Evolutionary conservation across 1,140 invertebrate species (phyloP).

Genomic region (Leptonema lineaticorne): DNA sequence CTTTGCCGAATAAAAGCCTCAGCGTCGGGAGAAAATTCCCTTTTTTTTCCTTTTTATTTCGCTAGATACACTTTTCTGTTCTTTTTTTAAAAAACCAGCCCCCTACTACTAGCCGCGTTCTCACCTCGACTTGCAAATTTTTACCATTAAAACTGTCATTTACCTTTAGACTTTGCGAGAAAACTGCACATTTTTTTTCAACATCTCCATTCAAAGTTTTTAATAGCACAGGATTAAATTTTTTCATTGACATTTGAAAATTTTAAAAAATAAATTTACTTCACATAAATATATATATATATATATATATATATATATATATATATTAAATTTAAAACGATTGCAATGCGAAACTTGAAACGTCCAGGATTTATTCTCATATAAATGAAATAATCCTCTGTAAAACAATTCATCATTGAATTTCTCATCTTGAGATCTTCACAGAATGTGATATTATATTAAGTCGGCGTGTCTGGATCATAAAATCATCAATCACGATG

Average conservation of each 20-base stretch:
- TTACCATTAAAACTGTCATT: not conserved
- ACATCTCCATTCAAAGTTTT: too few species aligned
- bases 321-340: too few species aligned
- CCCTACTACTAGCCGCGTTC: too few species aligned
- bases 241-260: too few species aligned
- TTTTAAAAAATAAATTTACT: too few species aligned
- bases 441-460: not conserved
- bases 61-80: not conserved
- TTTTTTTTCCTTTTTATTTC: not conserved
- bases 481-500: constrained; percentile 33
- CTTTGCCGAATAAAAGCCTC: not conserved
- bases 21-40: not conserved
- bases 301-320: too few species aligned
- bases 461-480: constrained; percentile 13
- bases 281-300: too few species aligned
- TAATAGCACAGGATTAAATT: too few species aligned
- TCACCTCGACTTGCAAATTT: not conserved
- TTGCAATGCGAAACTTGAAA: too few species aligned
- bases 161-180: too few species aligned
- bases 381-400: constrained; percentile 24
- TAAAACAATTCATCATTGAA: constrained; percentile 34
- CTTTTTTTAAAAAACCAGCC: not conserved
- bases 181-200: too few species aligned
- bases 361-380: not conserved
- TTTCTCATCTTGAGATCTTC: constrained; percentile 19